These are phyloP conservation scores for Cheiracanthium punctorium DNA, from an alignment of 2,888 invertebrate species.

Conservation along the genomic window DNA sequence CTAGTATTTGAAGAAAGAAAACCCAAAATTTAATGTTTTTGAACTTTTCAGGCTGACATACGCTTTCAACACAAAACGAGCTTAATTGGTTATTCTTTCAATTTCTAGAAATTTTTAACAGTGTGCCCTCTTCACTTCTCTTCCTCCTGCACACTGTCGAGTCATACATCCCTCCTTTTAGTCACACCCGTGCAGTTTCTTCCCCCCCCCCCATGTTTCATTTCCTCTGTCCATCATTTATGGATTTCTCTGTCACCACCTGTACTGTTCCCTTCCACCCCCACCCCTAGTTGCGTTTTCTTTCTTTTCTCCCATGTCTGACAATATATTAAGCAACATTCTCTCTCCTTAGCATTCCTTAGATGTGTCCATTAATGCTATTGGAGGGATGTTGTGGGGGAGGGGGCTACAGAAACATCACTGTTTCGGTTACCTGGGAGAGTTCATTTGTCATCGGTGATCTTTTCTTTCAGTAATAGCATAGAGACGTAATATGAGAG, in stretches of 20 bases:
- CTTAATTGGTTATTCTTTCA: no score
- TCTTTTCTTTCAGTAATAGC: background rate
- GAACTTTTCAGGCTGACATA: no score
- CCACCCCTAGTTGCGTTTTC: background rate
- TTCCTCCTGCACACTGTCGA: background rate
- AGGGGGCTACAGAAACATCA: background rate
- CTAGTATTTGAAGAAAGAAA: no score
- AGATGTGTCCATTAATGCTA: constrained; percentile 23
- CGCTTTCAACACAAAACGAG: no score
- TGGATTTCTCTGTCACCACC: constrained; percentile 51
- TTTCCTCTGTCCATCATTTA: constrained; percentile 33
- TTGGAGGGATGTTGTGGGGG: background rate
- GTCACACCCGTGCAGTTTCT: background rate
- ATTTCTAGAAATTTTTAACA: no score
- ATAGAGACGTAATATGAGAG: background rate
- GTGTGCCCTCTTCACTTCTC: no score
- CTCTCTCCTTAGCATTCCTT: constrained; percentile 9
- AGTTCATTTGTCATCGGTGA: constrained; percentile 17
- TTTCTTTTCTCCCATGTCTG: background rate
- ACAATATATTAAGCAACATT: constrained; percentile 16
- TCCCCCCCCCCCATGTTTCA: constrained; percentile 29
- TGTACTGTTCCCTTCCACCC: constrained; percentile 5
- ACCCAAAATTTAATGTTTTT: no score
- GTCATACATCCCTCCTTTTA: background rate
- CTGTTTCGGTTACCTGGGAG: constrained; percentile 9